phyloP scores from a whole-genome alignment of 2,888 invertebrate genomes.

The Aphodius granarius region DNA sequence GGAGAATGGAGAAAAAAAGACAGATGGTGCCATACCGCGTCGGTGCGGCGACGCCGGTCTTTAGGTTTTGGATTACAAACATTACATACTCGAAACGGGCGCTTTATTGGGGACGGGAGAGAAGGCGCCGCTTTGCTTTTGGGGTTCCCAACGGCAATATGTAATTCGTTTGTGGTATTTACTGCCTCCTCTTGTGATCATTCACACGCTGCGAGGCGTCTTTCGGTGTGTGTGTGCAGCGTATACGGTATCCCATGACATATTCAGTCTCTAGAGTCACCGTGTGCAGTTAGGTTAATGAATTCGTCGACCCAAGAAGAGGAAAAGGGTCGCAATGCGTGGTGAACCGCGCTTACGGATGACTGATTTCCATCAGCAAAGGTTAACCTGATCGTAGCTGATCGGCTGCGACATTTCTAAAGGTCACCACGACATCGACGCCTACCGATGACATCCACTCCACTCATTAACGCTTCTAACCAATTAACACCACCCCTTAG shows the following conservation, averaged over 20 bases:
- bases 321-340: neutral
- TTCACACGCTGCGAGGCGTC: neutral
- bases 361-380: conserved; percentile 14
- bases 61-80: conserved; percentile 14
- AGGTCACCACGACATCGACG: conserved; percentile 29
- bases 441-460: neutral
- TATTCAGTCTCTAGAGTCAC: neutral
- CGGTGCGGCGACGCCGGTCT: conserved; percentile 8
- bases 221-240: neutral
- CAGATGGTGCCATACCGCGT: conserved; percentile 13
- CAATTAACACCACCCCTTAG: conserved; percentile 23
- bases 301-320: neutral
- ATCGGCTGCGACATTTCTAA: conserved; percentile 43
- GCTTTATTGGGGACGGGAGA: neutral
- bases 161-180: neutral
- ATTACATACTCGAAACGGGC: conserved; percentile 10
- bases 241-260: neutral
- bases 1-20: conserved; percentile 1
- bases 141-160: neutral
- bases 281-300: neutral
- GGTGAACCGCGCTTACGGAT: neutral
- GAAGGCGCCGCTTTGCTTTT: neutral
- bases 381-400: conserved; percentile 43
- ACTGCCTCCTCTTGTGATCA: neutral
- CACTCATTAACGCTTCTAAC: conserved; percentile 32